A percentile compares a stretch with the other conserved stretches of the same genome.
These are phyloP conservation scores for Megaustenia siamemsis DNA, from an alignment of 2,888 invertebrate genomes.

Conservation along the genomic window DNA sequence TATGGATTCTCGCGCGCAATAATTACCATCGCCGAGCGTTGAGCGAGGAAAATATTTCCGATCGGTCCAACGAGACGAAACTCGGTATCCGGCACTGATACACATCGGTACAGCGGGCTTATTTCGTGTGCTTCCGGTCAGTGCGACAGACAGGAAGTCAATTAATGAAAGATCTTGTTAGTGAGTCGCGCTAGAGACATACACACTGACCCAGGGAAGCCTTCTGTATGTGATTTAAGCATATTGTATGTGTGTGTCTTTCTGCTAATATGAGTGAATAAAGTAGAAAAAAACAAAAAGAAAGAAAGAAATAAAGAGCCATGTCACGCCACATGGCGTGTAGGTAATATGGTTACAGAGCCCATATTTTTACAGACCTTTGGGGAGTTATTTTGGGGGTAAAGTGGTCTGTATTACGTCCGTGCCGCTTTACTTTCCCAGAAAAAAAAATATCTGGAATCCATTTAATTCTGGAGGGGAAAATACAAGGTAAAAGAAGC, in stretches of 20 bases:
- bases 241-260: background rate
- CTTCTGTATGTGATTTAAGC: background rate
- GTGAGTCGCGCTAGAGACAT: background rate
- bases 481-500: no score
- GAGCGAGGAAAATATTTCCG: background rate
- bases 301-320: no score
- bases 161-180: slow-evolving; percentile 27
- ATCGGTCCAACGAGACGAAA: background rate
- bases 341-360: no score
- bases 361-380: no score
- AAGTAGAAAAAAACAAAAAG: no score
- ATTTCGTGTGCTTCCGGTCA: slow-evolving; percentile 36
- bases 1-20: background rate
- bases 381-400: no score
- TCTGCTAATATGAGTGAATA: no score
- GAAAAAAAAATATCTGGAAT: no score
- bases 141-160: background rate
- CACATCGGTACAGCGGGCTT: slow-evolving; percentile 22
- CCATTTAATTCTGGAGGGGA: no score
- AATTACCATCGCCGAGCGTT: background rate
- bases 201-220: background rate
- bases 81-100: background rate
- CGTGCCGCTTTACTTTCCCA: no score
- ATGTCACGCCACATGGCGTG: no score
- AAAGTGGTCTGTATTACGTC: no score